phyloP scores from a whole-genome alignment of 2,888 invertebrate genomes.

The Parnassius smintheus region DNA sequence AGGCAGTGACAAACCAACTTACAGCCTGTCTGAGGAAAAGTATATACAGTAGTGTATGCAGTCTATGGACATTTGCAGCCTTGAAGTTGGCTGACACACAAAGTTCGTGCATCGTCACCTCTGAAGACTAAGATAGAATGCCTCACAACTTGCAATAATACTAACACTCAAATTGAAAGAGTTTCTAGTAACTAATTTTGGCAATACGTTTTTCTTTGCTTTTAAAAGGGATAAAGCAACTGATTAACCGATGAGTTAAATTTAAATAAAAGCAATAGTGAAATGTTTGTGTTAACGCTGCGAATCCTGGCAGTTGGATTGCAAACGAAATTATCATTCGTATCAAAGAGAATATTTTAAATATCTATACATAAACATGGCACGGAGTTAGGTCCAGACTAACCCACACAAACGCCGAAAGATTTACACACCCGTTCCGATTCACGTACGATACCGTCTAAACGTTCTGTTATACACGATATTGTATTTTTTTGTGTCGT shows the following conservation, averaged over 20 bases:
- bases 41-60: no score
- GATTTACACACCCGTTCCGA: constrained; percentile 61
- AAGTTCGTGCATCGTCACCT: no score
- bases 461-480: constrained; percentile 70
- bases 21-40: no score
- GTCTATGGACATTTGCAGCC: no score
- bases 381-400: constrained; percentile 66
- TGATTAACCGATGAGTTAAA: background rate
- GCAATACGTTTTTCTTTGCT: no score
- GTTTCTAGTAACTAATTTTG: no score
- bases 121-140: no score
- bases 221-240: no score
- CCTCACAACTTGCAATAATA: no score
- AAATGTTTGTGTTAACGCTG: constrained; percentile 58
- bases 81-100: no score
- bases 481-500: constrained; percentile 64
- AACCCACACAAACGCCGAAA: constrained; percentile 61
- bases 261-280: constrained; percentile 11
- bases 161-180: no score
- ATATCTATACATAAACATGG: constrained; percentile 71
- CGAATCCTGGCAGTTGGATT: constrained; percentile 41
- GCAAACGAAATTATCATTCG: constrained; percentile 76
- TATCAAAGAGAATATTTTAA: constrained; percentile 82
- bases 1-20: no score
- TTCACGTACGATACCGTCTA: constrained; percentile 58